Conservation (phyloP, 1,140 invertebrate species). For the Cydia splendana region DNA sequence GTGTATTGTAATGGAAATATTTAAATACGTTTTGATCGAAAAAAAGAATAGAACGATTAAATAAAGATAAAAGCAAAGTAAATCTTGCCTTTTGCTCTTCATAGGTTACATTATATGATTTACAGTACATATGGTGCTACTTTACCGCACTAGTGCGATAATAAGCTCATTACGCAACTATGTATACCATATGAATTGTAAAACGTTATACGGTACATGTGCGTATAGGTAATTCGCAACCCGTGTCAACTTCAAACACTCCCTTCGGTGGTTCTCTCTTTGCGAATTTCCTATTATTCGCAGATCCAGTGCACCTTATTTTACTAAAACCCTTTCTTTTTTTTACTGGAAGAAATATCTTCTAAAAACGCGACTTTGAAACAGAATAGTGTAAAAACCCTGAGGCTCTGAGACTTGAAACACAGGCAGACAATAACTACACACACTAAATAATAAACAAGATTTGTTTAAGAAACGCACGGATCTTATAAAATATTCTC, state of each 20-base stretch:
- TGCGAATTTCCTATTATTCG: too few species aligned
- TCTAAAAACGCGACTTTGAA: not conserved
- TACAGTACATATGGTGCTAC: too few species aligned
- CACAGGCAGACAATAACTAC: not conserved
- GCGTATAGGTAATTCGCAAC: too few species aligned
- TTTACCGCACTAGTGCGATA: too few species aligned
- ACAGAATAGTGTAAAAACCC: not conserved
- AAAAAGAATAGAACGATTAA: not conserved
- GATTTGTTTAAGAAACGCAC: not conserved
- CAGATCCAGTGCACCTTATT: too few species aligned
- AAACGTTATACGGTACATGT: too few species aligned
- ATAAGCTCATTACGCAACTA: too few species aligned
- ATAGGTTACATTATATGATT: not conserved
- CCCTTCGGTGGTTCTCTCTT: too few species aligned
- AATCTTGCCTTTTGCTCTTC: not conserved
- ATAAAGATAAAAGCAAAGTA: not conserved
- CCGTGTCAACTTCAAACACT: too few species aligned
- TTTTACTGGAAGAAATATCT: too few species aligned
- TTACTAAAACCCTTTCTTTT: not conserved
- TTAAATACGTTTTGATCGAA: not conserved
- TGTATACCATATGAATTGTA: too few species aligned
- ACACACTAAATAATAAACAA: not conserved
- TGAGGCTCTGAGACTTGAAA: not conserved
- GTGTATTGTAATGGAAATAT: constrained; percentile 3
- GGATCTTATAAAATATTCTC: not conserved